Base-by-base conservation (phyloP, 2,888 invertebrate genomes). In the Globia sparganii region DNA sequence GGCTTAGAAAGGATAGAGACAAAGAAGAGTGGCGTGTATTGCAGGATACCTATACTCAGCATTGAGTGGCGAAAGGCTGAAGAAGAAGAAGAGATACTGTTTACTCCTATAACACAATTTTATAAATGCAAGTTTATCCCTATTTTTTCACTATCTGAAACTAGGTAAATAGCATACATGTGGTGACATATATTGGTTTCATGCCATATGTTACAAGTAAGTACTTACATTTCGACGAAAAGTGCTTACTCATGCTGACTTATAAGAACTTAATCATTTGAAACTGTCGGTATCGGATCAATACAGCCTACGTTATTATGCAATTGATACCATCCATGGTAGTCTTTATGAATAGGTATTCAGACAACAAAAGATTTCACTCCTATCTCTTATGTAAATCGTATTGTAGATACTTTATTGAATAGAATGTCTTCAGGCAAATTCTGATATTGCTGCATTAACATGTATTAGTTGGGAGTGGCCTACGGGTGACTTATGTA, bases 301-400 rank as follows among this genome's bases (percentile, higher is more conserved):
- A 90, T 85, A 87, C 84, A 84, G 85, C 85, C 88, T 86, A 84
- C 85, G 78, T 75, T 79, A 85, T 94, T 92, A 91, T 88, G 91
- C 91, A 94, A 94, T 88, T 89, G 46, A 78, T 81, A 83, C 90
- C 89, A 90, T 91, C 90, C 89, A 90, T 91, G 90, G 89, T 87
- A 87, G 88, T 89, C 85, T 89, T 87, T 89, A 90, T 92, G 93
- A 94, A 95, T 94, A 94, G 91, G 89, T 92, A 92, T 92, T 93
- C 92, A 92, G 92, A 92, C 93, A 94, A 95, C 94, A 95, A 95
- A 94, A 91, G 94, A 95, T 94, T 95, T 94, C 93, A 90, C 91
- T 92, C 83, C 90, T 91, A 91, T 91, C 90, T 89, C 90, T 95
- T 95, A 95, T 93, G 93, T 94, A 95, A 95, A 93, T 90, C 87